phyloP scores from a whole-genome alignment of 1,140 invertebrate genomes.

The Charaxes varanes region DNA sequence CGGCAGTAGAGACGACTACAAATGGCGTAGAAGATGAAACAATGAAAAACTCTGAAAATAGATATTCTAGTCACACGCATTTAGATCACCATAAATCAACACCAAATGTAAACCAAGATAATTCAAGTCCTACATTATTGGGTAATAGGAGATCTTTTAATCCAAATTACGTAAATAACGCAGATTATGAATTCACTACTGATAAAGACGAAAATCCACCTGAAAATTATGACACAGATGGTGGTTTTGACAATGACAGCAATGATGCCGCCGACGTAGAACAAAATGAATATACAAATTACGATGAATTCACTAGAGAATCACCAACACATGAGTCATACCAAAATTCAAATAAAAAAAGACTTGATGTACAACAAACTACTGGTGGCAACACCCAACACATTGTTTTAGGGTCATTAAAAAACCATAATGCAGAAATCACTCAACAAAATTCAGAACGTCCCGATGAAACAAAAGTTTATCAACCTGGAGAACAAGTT shows the following conservation, averaged over 20 bases:
- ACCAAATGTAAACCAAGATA: conserved; percentile 12
- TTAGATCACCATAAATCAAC: conserved; percentile 46
- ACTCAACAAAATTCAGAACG: conserved; percentile 65
- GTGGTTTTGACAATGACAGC: conserved; percentile 49
- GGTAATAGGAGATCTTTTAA: conserved; percentile 46
- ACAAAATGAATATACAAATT: conserved; percentile 74
- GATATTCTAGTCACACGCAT: conserved; percentile 44
- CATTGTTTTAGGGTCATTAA: conserved; percentile 71
- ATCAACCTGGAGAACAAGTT: conserved; percentile 78
- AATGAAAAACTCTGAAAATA: conserved; percentile 31
- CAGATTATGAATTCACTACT: conserved; percentile 48
- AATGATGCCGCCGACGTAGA: conserved; percentile 68
- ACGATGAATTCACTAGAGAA: conserved; percentile 61
- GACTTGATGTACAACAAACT: conserved; percentile 57
- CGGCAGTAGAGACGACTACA: conserved; percentile 16
- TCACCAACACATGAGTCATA: conserved; percentile 50
- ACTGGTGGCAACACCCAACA: conserved; percentile 69
- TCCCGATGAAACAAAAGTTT: conserved; percentile 68
- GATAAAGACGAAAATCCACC: conserved; percentile 61
- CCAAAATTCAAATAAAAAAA: conserved; percentile 43
- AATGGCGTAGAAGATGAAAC: conserved; percentile 31
- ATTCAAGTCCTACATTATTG: conserved; percentile 24
- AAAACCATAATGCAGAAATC: conserved; percentile 70
- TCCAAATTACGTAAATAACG: conserved; percentile 32
- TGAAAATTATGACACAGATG: conserved; percentile 53